A percentile compares a stretch with the other conserved stretches of the same genome.
Conservation (phyloP, 2,113 vertebrate genomes). For the Dinomys branickii region DNA sequence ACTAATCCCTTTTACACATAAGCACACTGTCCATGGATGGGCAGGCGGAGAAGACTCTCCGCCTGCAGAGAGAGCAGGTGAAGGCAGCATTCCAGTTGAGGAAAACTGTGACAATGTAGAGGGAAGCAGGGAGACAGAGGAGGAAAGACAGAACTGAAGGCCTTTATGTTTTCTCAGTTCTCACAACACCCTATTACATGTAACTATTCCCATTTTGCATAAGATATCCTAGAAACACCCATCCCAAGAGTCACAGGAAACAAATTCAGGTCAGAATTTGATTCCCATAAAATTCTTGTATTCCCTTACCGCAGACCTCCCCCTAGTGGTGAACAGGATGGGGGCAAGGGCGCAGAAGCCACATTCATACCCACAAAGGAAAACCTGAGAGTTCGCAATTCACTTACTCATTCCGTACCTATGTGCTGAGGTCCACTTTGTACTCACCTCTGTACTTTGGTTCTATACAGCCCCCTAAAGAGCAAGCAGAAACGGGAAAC, state of each 20-base stretch:
- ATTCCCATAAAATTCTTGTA: neutral
- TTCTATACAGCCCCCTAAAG: neutral
- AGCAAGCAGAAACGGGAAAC: neutral
- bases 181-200: neutral
- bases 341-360: neutral
- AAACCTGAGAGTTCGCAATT: neutral
- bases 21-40: neutral
- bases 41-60: no score
- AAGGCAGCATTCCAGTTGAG: neutral
- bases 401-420: neutral
- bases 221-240: no score
- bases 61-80: neutral
- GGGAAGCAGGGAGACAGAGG: neutral
- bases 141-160: neutral
- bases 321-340: conserved; percentile 20
- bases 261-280: neutral
- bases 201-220: no score
- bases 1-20: no score
- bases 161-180: neutral
- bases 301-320: neutral
- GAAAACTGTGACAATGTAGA: neutral
- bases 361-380: neutral
- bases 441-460: neutral
- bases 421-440: neutral
- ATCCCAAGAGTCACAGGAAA: no score